phyloP scores from a whole-genome alignment of 1,140 invertebrate genomes.

The Trypoxylus dichotomus region DNA sequence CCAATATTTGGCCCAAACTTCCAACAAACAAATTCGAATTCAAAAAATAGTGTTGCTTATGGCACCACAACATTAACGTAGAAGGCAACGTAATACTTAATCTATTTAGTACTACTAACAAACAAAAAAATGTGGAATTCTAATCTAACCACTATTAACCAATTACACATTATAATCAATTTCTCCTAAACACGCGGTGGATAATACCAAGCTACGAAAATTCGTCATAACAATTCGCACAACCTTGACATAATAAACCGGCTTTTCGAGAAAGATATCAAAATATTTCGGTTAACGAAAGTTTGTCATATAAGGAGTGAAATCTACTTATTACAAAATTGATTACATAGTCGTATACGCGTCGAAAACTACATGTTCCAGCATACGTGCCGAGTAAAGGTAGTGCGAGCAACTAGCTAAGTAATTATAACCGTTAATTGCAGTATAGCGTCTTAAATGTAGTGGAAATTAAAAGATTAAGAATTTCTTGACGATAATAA shows the following conservation, averaged over 20 bases:
- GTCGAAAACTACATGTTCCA: not conserved
- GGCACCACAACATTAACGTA: too few species aligned
- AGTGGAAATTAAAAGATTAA: not conserved
- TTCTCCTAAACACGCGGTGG: not conserved
- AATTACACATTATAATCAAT: too few species aligned
- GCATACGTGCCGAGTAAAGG: not conserved
- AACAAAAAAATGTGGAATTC: too few species aligned
- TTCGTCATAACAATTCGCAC: constrained; percentile 27
- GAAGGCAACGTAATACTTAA: too few species aligned
- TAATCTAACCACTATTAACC: too few species aligned
- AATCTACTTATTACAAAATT: constrained; percentile 31
- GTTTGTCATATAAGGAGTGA: constrained; percentile 31
- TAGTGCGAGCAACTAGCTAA: not conserved
- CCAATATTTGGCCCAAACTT: too few species aligned
- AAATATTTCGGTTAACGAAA: constrained; percentile 33
- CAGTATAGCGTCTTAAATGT: not conserved
- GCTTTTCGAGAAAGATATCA: constrained; percentile 28
- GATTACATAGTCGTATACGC: constrained; percentile 16
- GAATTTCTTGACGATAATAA: too few species aligned
- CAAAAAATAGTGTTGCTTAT: too few species aligned
- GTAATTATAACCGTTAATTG: not conserved
- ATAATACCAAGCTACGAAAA: not conserved
- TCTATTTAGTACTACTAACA: too few species aligned
- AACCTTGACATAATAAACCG: constrained; percentile 32
- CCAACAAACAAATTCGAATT: too few species aligned